Evolutionary conservation across 2,888 invertebrate species (phyloP), one percentile per base, ranked within the genome.

Genomic region (Drosophila eohydei): DNA sequence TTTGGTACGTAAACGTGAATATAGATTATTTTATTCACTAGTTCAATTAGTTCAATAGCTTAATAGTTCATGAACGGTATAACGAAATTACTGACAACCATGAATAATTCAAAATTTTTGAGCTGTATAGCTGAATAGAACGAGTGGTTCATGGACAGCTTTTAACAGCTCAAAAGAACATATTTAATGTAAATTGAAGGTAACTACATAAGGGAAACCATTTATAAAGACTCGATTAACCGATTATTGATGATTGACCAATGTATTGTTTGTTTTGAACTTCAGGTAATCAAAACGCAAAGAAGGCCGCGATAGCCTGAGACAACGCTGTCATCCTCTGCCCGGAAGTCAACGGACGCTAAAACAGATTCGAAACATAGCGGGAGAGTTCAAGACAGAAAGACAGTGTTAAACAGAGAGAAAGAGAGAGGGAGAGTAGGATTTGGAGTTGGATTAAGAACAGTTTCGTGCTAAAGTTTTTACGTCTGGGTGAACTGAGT

Each of bases 271-370:
- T 64, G 26, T n/a, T 34, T 14, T 51, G 3, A 26, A 41, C 52
- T 57, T 14, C 69, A 83, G 90, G 83, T 89, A 78, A 88, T 63
- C 64, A 57, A 71, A 65, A 40, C 73, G 71, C 52, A 52, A 81
- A 70, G 41, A 81, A 75, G 85, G 83, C 88, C 80, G 65, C 63
- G 67, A 63, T 57, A 79, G 88, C 88, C 83, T 74, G 67, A 80
- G 63, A 84, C 62, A 81, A 72, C 57, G 62, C 78, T 40, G 61
- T 71, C 52, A 36, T 52, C 73, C 73, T 14, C 67, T 68, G 62
- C 61, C 67, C 58, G 71, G 58, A 78, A 89, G 63, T 78, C 79
- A 66, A 66, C 41, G 68, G 41, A 56, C 44, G 59, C 52, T 51
- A 57, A 48, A 67, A 55, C 80, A 59, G 51, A 77, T 63, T 51